phyloP scores from a whole-genome alignment of 2,797 vertebrate species.

The Coracias cyanogaster region DNA sequence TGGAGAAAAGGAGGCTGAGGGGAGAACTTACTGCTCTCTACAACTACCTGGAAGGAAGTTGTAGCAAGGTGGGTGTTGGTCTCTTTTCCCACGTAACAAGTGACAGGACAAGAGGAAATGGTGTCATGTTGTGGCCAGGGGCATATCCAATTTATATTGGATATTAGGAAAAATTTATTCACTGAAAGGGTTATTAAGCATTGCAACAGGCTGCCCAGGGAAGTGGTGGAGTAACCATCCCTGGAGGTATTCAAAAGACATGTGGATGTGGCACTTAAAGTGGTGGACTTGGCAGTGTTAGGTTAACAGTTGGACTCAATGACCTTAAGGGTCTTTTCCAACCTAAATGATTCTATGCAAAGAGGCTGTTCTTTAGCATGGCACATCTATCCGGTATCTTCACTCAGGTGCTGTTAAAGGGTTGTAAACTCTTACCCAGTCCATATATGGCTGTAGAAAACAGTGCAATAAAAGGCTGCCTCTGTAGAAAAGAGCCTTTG shows the following conservation, averaged over 20 bases:
- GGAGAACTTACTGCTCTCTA: neutral
- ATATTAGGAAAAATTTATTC: neutral
- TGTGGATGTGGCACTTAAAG: fast-evolving
- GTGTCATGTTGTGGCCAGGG: neutral
- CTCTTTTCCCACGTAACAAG: neutral
- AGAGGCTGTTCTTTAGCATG: neutral
- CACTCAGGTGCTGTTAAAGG: neutral
- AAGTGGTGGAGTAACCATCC: neutral
- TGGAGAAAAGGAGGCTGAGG: neutral
- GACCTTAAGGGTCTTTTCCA: neutral
- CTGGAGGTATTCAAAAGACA: neutral
- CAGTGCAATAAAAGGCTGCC: neutral
- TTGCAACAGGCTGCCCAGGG: neutral
- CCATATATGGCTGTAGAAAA: neutral
- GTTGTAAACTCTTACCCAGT: neutral
- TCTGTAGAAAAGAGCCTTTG: neutral
- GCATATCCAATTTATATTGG: neutral
- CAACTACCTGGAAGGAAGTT: neutral
- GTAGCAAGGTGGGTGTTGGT: fast-evolving
- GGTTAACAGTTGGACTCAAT: neutral
- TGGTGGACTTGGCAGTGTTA: neutral
- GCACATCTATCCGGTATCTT: neutral
- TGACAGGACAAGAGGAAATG: fast-evolving
- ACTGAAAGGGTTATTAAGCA: fast-evolving
- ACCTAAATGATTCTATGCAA: neutral